These are phyloP conservation scores for Ophonus ardosiacus DNA, from an alignment of 2,888 invertebrate species.

Conservation along the genomic window DNA sequence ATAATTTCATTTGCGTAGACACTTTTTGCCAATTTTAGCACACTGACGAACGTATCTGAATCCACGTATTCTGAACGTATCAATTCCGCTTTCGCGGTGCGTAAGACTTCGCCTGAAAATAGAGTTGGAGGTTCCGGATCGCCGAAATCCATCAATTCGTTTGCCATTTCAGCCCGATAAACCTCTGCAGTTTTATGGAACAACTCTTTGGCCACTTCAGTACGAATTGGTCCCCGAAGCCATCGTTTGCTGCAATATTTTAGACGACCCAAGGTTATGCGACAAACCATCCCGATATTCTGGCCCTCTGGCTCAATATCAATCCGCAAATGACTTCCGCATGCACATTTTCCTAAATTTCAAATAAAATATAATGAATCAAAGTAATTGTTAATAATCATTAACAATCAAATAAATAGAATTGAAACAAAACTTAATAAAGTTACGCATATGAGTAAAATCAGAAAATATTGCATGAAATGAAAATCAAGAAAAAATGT, in stretches of 20 bases:
- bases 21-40: slow-evolving; percentile 12
- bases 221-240: neutral
- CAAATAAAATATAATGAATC: neutral
- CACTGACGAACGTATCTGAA: neutral
- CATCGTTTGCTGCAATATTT: neutral
- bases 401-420: neutral
- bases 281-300: neutral
- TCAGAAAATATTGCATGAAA: neutral
- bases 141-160: neutral
- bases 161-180: neutral
- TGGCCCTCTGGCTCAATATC: neutral
- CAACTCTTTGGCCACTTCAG: slow-evolving; percentile 10
- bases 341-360: slow-evolving; percentile 15
- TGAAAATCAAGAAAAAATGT: neutral
- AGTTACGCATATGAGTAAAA: no score
- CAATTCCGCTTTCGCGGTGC: slow-evolving; percentile 1
- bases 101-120: neutral
- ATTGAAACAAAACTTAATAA: no score
- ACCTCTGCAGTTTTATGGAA: neutral
- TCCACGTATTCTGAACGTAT: neutral
- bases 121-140: neutral
- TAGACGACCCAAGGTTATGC: neutral
- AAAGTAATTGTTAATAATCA: neutral
- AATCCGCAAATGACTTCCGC: slow-evolving; percentile 2
- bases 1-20: slow-evolving; percentile 22